Evolutionary conservation across 2,888 invertebrate genomes (phyloP), one percentile per base, ranked within the genome.

Genomic region (Phaonia tiefii): DNA sequence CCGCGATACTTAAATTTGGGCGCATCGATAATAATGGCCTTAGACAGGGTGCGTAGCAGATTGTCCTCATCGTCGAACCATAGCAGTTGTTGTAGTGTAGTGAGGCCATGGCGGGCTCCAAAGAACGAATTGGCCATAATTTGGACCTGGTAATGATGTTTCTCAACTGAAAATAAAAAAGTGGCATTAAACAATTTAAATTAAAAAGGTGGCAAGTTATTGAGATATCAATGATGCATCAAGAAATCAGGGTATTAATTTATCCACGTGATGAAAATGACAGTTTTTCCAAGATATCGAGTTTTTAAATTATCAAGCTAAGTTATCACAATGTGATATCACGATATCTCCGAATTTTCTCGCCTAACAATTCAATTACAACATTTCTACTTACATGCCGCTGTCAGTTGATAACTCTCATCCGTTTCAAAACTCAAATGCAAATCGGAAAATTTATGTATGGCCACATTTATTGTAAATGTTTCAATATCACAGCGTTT

Each of bases 1-100:
- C 98, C 98, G 49, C 99, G 93, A 89, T 96, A 97, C 8, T 91
- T 89, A 85, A 93, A 93, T 49, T 93, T 92, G 0, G 99, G 99
- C 25, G 93, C 93, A 89, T 99, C 98, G 71, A 93, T 92, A 0
- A 96, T 92, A 1, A 92, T 91, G 0, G 94, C 95, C 39, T 93
- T 94, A 81, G 94, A 93, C 0, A 96, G 90, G 7, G 93, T 92
- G 44, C 94, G 92, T 66, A 96, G 90, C 2, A 93, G 91, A 2
- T 93, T 93, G 20, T 92, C 92, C 4, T 93, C 93, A 22, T 95
- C 95, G 83, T 96, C 96, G 90, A 94, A 93, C 96, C 96, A 96
- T 63, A 95, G 93, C 83, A 96, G 91, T 86, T 96, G 96, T n/a
- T 94, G 94, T 8, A 96, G 89, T 0, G 96, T 96, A 87, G 96